Percentiles rank a stretch among this genome's conserved stretches.
Conservation (phyloP, 1,140 invertebrate genomes). For the Penaeus indicus region DNA sequence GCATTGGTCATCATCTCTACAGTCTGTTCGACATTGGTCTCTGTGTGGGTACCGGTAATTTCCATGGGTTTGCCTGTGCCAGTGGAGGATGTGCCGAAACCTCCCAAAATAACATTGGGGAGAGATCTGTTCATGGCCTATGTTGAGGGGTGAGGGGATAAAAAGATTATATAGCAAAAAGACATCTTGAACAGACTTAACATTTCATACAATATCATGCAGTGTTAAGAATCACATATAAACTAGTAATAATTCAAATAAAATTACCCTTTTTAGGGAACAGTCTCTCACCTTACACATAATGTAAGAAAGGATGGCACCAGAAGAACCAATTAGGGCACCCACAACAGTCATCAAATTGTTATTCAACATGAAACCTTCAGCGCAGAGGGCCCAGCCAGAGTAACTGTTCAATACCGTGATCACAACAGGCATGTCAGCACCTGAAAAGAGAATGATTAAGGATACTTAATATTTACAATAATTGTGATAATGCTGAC, state of each 20-base stretch:
- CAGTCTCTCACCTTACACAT: slow-evolving; percentile 86
- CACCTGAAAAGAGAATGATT: slow-evolving; percentile 68
- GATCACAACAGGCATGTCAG: slow-evolving; percentile 95
- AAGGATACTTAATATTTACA: no score
- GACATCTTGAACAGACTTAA: background rate
- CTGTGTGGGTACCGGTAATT: slow-evolving; percentile 86
- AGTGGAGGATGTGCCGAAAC: slow-evolving; percentile 83
- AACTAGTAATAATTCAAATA: background rate
- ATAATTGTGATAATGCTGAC: no score
- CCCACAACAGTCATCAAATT: slow-evolving; percentile 93
- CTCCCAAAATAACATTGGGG: slow-evolving; percentile 90
- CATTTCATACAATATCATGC: background rate
- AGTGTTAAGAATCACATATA: no score
- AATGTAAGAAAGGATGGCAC: slow-evolving; percentile 93
- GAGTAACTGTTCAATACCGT: slow-evolving; percentile 87
- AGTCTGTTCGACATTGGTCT: slow-evolving; percentile 82
- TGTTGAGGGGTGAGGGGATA: slow-evolving; percentile 39
- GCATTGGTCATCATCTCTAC: slow-evolving; percentile 84
- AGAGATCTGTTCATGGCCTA: slow-evolving; percentile 93
- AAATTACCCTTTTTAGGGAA: background rate
- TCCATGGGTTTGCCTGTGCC: slow-evolving; percentile 81
- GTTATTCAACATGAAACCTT: slow-evolving; percentile 95
- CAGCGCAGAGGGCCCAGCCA: slow-evolving; percentile 88
- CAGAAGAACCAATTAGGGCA: slow-evolving; percentile 90
- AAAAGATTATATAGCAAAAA: background rate